Evolutionary conservation across 2,888 invertebrate genomes (phyloP).

Genomic region (Andrena bicolor): DNA sequence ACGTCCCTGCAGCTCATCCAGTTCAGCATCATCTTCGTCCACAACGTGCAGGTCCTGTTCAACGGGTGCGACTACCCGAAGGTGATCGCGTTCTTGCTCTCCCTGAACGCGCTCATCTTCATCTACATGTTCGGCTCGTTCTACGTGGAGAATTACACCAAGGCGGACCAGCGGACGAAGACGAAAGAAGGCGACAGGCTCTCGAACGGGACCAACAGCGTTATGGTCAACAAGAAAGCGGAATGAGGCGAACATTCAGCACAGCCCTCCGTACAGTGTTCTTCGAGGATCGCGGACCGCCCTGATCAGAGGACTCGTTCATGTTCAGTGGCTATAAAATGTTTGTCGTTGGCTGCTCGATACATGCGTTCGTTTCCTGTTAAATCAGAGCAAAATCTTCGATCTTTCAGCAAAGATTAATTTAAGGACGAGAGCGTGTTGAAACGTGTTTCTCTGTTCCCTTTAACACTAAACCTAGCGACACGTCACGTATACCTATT

Average conservation of each 20-base stretch:
- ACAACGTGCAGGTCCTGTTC: slow-evolving; percentile 88
- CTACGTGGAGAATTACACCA: slow-evolving; percentile 89
- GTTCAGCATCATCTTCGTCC: slow-evolving; percentile 91
- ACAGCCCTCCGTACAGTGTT: neutral
- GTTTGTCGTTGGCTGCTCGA: neutral
- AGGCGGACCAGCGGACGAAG: slow-evolving; percentile 15
- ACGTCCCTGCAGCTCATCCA: slow-evolving; percentile 95
- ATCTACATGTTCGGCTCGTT: slow-evolving; percentile 92
- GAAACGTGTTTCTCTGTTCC: too few relatives aligned
- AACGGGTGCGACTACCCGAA: slow-evolving; percentile 88
- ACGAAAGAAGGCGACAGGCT: too few relatives aligned
- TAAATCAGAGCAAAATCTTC: too few relatives aligned
- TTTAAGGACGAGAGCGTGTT: too few relatives aligned
- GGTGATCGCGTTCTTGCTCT: slow-evolving; percentile 88
- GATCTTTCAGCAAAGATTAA: too few relatives aligned
- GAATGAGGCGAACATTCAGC: slow-evolving; percentile 20
- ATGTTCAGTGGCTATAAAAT: neutral
- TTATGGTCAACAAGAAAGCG: neutral
- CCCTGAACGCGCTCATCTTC: slow-evolving; percentile 90
- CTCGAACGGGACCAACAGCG: neutral
- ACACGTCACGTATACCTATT: too few relatives aligned
- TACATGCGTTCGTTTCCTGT: too few relatives aligned
- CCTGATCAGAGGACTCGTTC: neutral
- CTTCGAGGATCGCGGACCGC: too few relatives aligned
- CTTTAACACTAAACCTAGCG: too few relatives aligned